Conservation (phyloP, 2,888 invertebrate genomes). For the Agyllia agylla region DNA sequence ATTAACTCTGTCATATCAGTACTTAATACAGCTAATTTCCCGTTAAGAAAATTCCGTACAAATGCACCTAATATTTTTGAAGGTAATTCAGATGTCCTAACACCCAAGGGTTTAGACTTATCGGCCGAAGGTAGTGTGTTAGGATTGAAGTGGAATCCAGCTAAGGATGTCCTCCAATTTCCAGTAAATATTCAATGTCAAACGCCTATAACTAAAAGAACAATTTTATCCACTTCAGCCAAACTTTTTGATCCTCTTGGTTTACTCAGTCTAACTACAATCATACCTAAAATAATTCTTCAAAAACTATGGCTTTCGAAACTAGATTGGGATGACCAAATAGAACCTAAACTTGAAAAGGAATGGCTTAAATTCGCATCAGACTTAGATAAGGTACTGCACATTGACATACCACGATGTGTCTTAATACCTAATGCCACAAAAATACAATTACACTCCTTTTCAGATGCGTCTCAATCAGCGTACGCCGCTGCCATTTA, state of each 20-base stretch:
- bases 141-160: slow-evolving; percentile 22
- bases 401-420: background rate
- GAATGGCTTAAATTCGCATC: background rate
- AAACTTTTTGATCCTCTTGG: background rate
- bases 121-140: slow-evolving; percentile 1
- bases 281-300: background rate
- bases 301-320: background rate
- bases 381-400: background rate
- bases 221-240: background rate
- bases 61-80: background rate
- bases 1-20: slow-evolving; percentile 19
- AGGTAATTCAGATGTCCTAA: background rate
- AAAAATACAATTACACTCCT: background rate
- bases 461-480: background rate
- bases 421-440: background rate
- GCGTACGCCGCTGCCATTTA: background rate
- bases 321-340: slow-evolving; percentile 1
- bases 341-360: background rate
- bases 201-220: background rate
- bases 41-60: slow-evolving; percentile 27
- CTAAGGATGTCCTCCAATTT: slow-evolving; percentile 13
- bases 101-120: background rate
- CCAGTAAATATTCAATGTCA: background rate
- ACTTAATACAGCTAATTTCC: background rate
- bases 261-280: background rate